Conservation (phyloP, 2,113 vertebrate genomes). For the Anas platyrhynchos region DNA sequence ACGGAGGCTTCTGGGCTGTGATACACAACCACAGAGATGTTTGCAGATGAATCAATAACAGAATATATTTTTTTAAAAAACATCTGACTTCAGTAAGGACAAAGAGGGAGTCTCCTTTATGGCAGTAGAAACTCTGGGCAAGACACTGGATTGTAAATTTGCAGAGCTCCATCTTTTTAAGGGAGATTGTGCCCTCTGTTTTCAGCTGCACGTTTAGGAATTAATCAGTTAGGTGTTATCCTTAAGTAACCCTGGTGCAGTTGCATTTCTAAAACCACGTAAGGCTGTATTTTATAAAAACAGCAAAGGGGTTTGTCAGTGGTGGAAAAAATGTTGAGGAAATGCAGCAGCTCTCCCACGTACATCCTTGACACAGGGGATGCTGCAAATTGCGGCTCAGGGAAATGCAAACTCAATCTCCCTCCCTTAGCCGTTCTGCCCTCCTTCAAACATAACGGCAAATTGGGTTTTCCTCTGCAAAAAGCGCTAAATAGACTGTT, state of each 20-base stretch:
- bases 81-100: background rate
- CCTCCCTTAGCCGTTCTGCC: background rate
- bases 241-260: background rate
- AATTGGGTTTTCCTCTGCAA: background rate
- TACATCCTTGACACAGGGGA: background rate
- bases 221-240: background rate
- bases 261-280: background rate
- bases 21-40: background rate
- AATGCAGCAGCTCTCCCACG: background rate
- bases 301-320: background rate
- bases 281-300: background rate
- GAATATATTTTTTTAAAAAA: background rate
- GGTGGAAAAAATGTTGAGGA: background rate
- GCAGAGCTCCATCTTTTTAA: slow-evolving; percentile 6
- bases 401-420: background rate
- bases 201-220: background rate
- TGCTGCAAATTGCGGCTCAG: background rate
- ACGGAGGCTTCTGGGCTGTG: background rate
- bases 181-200: background rate
- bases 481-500: slow-evolving; percentile 41
- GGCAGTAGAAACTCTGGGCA: background rate
- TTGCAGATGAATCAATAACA: background rate
- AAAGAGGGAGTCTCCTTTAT: background rate
- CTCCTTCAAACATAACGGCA: background rate
- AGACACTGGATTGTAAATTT: background rate